phyloP scores from a whole-genome alignment of 1,140 invertebrate genomes.

The Manduca sexta region DNA sequence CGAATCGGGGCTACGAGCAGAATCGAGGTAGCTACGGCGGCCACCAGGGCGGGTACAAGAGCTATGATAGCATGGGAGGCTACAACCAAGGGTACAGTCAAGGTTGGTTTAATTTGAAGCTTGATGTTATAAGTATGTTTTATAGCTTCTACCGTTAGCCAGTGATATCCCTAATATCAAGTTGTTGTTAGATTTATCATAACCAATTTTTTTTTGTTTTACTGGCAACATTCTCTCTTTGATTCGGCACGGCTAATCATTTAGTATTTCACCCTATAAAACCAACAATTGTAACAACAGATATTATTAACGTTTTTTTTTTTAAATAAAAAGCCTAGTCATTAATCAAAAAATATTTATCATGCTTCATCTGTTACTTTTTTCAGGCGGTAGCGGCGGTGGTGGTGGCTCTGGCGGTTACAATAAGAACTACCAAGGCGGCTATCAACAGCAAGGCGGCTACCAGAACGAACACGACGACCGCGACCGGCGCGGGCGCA shows the following conservation, averaged over 20 bases:
- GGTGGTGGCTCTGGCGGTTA: constrained; percentile 20
- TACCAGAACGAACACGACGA: constrained; percentile 64
- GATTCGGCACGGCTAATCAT: too few species aligned
- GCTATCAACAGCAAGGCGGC: constrained; percentile 19
- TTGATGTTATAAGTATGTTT: neutral
- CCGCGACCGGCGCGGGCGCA: constrained; percentile 29
- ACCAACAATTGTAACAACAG: too few species aligned
- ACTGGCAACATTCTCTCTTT: too few species aligned
- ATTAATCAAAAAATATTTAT: too few species aligned
- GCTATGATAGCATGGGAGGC: constrained; percentile 22
- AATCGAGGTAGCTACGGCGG: constrained; percentile 17
- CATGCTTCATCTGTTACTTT: too few species aligned
- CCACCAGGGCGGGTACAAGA: constrained; percentile 22
- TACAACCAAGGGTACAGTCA: constrained; percentile 18
- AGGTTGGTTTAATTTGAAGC: constrained; percentile 7
- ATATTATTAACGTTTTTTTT: too few species aligned
- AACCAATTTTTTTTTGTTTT: too few species aligned
- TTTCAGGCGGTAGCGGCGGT: too few species aligned
- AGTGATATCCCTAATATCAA: too few species aligned
- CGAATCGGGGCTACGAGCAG: constrained; percentile 25
- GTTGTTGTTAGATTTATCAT: too few species aligned
- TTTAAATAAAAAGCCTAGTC: too few species aligned
- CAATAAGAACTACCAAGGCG: constrained; percentile 31
- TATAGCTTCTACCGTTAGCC: constrained; percentile 3
- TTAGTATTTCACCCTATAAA: too few species aligned